Percentiles rank a stretch among this genome's conserved stretches.
phyloP scores from a whole-genome alignment of 2,888 invertebrate genomes.

The Drosophila parthenogenetica region DNA sequence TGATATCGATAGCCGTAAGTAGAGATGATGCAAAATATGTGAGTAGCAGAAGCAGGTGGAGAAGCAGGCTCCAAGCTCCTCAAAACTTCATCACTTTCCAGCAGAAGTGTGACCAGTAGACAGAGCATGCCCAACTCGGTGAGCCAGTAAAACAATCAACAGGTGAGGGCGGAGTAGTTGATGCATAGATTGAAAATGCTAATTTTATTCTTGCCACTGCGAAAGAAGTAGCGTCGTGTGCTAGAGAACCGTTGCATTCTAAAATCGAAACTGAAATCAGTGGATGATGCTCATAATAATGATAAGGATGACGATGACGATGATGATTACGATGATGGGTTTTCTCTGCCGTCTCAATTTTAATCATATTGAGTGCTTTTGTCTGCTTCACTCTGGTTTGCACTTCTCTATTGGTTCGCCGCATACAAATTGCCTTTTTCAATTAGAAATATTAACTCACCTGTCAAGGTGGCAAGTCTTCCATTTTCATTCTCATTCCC shows the following conservation, averaged over 20 bases:
- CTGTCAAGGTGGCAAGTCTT: constrained; percentile 41
- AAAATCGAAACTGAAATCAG: constrained; percentile 44
- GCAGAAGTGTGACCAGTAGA: constrained; percentile 22
- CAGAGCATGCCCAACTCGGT: constrained; percentile 38
- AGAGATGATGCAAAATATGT: constrained; percentile 97
- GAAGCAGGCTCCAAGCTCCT: neutral
- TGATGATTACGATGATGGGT: constrained; percentile 20
- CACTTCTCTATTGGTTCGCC: constrained; percentile 43
- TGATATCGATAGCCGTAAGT: constrained; percentile 86
- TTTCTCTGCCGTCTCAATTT: constrained; percentile 54
- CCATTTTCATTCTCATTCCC: constrained; percentile 32
- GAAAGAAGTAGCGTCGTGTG: constrained; percentile 51
- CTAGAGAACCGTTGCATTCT: constrained; percentile 54
- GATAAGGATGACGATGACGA: constrained; percentile 9
- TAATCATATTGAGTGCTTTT: constrained; percentile 80
- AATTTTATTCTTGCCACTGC: constrained; percentile 60
- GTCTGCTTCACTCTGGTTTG: constrained; percentile 43
- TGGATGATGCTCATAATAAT: constrained; percentile 12
- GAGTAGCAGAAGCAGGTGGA: constrained; percentile 85
- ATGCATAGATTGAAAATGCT: constrained; percentile 57
- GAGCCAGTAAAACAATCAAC: constrained; percentile 25
- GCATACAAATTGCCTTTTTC: constrained; percentile 78
- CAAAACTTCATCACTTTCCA: constrained; percentile 6
- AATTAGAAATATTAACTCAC: constrained; percentile 75
- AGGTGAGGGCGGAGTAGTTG: constrained; percentile 13